phyloP scores from a whole-genome alignment of 2,797 vertebrate species.

The Ara ararauna region DNA sequence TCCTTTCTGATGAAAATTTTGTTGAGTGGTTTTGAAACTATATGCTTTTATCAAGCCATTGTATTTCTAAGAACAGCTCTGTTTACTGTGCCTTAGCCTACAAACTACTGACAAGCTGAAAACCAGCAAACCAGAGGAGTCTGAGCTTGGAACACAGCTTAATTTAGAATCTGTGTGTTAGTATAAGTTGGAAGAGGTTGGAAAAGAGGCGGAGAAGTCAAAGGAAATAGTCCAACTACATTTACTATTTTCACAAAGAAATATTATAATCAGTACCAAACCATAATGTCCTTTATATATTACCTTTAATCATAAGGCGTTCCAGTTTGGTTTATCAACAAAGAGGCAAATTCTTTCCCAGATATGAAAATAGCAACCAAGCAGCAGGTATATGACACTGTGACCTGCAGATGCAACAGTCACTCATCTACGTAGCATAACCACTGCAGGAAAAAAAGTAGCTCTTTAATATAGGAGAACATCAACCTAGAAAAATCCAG shows the following conservation, averaged over 20 bases:
- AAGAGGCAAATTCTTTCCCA: background rate
- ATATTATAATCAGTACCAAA: background rate
- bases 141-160: background rate
- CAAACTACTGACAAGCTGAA: conserved; percentile 10
- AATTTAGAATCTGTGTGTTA: background rate
- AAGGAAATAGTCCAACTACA: background rate
- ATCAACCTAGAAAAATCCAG: background rate
- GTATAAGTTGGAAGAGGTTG: background rate
- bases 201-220: background rate
- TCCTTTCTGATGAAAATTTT: conserved; percentile 76
- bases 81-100: background rate
- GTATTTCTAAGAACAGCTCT: conserved; percentile 1
- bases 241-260: background rate
- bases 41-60: conserved; percentile 58
- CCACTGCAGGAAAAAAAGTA: background rate
- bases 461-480: background rate
- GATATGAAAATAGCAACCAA: background rate
- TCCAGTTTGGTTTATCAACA: background rate
- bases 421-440: background rate
- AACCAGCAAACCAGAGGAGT: conserved; percentile 25
- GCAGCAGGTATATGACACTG: background rate
- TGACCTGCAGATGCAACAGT: background rate
- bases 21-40: conserved; percentile 60
- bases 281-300: background rate
- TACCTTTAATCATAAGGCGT: background rate